Evolutionary conservation across 2,888 invertebrate genomes (phyloP).

Genomic region (Mythimna impura): DNA sequence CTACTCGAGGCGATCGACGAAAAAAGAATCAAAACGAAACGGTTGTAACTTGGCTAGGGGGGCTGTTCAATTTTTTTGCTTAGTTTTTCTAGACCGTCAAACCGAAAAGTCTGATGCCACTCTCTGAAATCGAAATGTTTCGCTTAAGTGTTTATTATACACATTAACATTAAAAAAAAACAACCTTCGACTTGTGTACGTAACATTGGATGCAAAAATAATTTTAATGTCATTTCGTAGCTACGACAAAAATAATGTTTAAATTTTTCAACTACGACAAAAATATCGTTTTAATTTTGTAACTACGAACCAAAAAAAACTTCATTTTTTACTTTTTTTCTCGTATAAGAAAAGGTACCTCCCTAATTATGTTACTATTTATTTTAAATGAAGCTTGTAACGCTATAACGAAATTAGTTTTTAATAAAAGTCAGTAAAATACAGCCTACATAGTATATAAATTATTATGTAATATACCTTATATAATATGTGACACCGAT

Average conservation of each 20-base stretch:
- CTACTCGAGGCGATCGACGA: no score
- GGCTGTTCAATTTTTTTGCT: neutral
- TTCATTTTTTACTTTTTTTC: no score
- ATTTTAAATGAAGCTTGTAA: constrained; percentile 5
- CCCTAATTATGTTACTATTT: constrained; percentile 17
- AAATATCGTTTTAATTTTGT: neutral
- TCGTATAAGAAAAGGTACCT: neutral
- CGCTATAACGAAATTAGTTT: constrained; percentile 32
- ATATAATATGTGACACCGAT: constrained; percentile 42
- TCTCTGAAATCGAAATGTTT: neutral
- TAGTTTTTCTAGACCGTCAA: neutral
- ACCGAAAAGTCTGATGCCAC: neutral
- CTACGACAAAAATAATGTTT: neutral
- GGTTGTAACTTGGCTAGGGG: no score
- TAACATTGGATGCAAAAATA: neutral
- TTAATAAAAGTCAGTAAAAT: constrained; percentile 57
- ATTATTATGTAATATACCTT: constrained; percentile 31
- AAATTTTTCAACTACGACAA: no score
- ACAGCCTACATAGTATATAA: constrained; percentile 55
- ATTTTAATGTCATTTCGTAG: neutral
- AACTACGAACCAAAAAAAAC: neutral
- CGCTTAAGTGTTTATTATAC: neutral
- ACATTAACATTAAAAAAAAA: neutral
- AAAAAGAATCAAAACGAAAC: no score
- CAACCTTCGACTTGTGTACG: neutral